These are phyloP conservation scores for Abramis brama DNA, from an alignment of 2,113 vertebrate species.

Conservation along the genomic window DNA sequence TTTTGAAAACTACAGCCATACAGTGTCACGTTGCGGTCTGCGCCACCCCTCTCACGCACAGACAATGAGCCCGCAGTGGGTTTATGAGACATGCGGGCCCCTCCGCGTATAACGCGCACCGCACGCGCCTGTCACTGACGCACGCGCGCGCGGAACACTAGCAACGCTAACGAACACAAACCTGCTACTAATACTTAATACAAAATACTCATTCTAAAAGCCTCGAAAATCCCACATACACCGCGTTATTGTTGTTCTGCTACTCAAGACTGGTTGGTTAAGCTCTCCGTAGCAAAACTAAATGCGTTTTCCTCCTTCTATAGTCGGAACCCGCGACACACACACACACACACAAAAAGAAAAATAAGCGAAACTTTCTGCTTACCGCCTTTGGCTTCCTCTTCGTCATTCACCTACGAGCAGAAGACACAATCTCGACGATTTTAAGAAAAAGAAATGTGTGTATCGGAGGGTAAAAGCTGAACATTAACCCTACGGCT, in stretches of 20 bases:
- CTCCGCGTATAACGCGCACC: slow-evolving; percentile 21
- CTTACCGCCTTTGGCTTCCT: slow-evolving; percentile 73
- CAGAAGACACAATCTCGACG: slow-evolving; percentile 26
- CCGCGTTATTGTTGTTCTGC: background rate
- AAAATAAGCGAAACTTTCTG: slow-evolving; percentile 39
- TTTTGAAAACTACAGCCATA: slow-evolving; percentile 1
- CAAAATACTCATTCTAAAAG: background rate
- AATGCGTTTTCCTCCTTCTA: background rate
- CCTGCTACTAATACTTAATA: background rate
- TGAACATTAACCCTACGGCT: slow-evolving; percentile 69
- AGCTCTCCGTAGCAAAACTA: slow-evolving; percentile 2
- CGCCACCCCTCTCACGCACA: slow-evolving; percentile 52
- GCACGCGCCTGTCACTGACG: slow-evolving; percentile 52
- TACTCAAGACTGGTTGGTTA: background rate
- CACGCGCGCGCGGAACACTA: background rate
- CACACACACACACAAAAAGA: too few species aligned
- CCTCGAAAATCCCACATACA: background rate
- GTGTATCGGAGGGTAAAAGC: slow-evolving; percentile 64
- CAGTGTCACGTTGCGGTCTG: slow-evolving; percentile 48
- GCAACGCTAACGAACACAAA: background rate
- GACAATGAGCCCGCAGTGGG: slow-evolving; percentile 59
- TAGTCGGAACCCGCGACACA: slow-evolving; percentile 2
- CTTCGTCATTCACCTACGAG: slow-evolving; percentile 57
- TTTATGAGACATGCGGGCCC: slow-evolving; percentile 24
- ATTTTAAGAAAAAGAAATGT: slow-evolving; percentile 50